Percentiles rank a stretch among this genome's conserved stretches.
Evolutionary conservation across 1,140 invertebrate genomes (phyloP).

Genomic region (Drosophila jambulina): DNA sequence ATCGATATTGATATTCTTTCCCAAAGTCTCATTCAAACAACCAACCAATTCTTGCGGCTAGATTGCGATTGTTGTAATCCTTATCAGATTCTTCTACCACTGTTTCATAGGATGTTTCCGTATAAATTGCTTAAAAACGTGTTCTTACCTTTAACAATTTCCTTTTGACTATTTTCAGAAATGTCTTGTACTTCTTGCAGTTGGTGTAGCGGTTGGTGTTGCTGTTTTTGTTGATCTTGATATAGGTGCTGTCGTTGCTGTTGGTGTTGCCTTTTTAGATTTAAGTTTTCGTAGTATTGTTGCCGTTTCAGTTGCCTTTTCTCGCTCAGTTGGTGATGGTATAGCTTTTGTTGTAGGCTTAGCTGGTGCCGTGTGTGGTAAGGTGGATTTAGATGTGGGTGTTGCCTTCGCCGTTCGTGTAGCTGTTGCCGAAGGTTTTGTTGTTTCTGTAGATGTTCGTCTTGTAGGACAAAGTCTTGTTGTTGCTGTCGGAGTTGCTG

Average conservation of each 20-base stretch:
- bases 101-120: no score
- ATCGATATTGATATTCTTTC: background rate
- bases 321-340: no score
- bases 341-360: background rate
- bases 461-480: no score
- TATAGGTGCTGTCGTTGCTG: no score
- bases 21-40: no score
- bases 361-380: background rate
- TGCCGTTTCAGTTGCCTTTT: no score
- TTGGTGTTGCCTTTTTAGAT: no score
- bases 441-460: background rate
- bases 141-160: background rate
- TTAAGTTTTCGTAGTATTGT: no score
- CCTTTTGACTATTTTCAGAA: background rate
- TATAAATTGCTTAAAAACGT: background rate
- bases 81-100: background rate
- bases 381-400: background rate
- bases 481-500: background rate
- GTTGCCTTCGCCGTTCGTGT: background rate
- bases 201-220: background rate
- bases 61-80: background rate
- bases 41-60: background rate
- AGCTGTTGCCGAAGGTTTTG: background rate
- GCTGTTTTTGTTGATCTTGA: background rate
- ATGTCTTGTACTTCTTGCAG: background rate